A percentile compares a stretch with the other conserved stretches of the same genome.
These are phyloP conservation scores for Taenioides sp. DNA, from an alignment of 2,797 vertebrate genomes.

Conservation along the genomic window DNA sequence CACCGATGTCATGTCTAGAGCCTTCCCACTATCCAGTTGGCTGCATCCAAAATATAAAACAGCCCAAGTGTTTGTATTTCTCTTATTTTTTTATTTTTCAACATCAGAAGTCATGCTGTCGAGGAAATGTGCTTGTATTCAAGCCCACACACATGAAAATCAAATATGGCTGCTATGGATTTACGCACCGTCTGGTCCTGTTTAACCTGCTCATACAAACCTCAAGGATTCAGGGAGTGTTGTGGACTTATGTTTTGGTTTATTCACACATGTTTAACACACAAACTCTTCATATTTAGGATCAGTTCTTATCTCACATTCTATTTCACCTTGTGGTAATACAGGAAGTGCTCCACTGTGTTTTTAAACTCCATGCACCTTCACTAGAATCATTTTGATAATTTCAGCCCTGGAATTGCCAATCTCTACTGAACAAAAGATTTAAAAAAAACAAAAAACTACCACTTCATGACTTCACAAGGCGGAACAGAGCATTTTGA, in stretches of 20 bases:
- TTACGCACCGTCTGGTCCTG: background rate
- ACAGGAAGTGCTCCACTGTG: too few relatives aligned
- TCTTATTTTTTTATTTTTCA: background rate
- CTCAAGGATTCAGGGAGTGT: background rate
- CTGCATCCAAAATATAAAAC: slow-evolving; percentile 26
- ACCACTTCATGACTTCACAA: too few relatives aligned
- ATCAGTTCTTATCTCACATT: too few relatives aligned
- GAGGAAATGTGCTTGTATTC: background rate
- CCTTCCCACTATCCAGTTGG: slow-evolving; percentile 36
- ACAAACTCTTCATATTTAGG: too few relatives aligned
- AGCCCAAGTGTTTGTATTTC: slow-evolving; percentile 24
- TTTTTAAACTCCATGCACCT: too few relatives aligned
- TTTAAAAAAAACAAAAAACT: too few relatives aligned
- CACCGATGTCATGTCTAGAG: slow-evolving; percentile 49
- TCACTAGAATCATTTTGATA: too few relatives aligned
- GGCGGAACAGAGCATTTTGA: too few relatives aligned
- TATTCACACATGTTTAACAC: too few relatives aligned
- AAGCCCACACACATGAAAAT: background rate
- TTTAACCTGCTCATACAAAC: background rate
- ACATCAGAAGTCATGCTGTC: background rate
- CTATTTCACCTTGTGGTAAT: too few relatives aligned
- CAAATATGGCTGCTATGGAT: background rate
- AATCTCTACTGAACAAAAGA: too few relatives aligned
- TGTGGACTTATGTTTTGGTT: background rate
- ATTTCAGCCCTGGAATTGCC: too few relatives aligned